Percentiles rank a stretch among this genome's conserved stretches.
Evolutionary conservation across 92 coral and sea anemone species (phyloP).

Genomic region (Phenganax marumi): DNA sequence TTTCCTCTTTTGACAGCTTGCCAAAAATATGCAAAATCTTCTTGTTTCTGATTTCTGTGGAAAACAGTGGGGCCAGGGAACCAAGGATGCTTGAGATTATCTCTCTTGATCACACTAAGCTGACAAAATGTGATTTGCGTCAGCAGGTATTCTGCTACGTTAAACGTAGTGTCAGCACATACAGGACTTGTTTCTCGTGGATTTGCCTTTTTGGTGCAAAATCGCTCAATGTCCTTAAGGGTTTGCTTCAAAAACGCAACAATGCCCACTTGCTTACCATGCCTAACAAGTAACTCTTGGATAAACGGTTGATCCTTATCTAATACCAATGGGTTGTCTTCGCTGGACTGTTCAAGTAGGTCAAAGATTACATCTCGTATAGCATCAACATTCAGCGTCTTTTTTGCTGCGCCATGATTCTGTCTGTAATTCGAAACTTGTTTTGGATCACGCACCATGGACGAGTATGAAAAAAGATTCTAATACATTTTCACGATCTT

Average conservation of each 20-base stretch:
- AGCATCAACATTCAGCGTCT: conserved; percentile 32
- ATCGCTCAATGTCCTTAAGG: conserved; percentile 44
- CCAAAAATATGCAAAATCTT: conserved; percentile 24
- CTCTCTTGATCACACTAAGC: conserved; percentile 44
- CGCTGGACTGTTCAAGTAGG: conserved; percentile 47
- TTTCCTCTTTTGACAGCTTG: conserved; percentile 30
- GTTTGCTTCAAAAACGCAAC: conserved; percentile 45
- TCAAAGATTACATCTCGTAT: conserved; percentile 46
- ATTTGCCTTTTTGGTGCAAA: conserved; percentile 45
- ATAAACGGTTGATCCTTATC: conserved; percentile 54
- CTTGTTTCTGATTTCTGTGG: conserved; percentile 39
- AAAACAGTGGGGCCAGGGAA: conserved; percentile 51
- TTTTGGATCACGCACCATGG: conserved; percentile 41
- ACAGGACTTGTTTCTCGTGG: conserved; percentile 41
- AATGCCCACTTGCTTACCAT: conserved; percentile 51
- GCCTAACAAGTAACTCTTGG: conserved; percentile 52
- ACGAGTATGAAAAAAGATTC: conserved; percentile 37
- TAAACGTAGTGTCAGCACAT: conserved; percentile 52
- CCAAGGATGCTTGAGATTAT: conserved; percentile 55
- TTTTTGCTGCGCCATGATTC: conserved; percentile 38
- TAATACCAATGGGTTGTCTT: conserved; percentile 19
- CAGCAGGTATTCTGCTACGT: conserved; percentile 52
- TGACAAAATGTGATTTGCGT: conserved; percentile 55
- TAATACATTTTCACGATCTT: conserved; percentile 34
- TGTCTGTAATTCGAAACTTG: conserved; percentile 49